Conservation (phyloP, 2,888 invertebrate species). For the Strigamia transsilvanica region DNA sequence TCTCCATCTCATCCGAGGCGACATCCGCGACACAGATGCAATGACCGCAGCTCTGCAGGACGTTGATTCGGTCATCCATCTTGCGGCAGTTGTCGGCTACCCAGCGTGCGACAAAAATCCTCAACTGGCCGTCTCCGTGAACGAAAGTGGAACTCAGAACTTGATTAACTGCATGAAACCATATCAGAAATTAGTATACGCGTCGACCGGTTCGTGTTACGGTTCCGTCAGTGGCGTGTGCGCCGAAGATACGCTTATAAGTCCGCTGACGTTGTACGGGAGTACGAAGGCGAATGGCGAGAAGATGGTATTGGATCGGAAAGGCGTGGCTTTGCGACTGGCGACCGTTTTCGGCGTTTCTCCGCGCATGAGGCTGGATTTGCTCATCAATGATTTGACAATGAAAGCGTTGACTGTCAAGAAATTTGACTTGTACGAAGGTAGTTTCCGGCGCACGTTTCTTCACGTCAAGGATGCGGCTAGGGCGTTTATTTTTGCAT, state of each 20-base stretch:
- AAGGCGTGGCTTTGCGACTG: slow-evolving; percentile 62
- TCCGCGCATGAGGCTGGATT: slow-evolving; percentile 63
- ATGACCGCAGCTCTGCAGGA: slow-evolving; percentile 60
- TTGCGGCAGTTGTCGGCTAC: slow-evolving; percentile 64
- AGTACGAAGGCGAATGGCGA: slow-evolving; percentile 63
- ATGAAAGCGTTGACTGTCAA: slow-evolving; percentile 61
- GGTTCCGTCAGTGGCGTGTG: slow-evolving; percentile 63
- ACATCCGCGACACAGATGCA: slow-evolving; percentile 60
- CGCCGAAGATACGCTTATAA: slow-evolving; percentile 63
- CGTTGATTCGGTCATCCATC: slow-evolving; percentile 61
- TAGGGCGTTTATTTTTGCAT: slow-evolving; percentile 62
- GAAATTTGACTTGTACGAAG: slow-evolving; percentile 63
- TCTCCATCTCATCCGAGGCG: slow-evolving; percentile 59
- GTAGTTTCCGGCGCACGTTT: slow-evolving; percentile 63
- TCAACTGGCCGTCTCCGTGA: slow-evolving; percentile 60
- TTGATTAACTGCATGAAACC: slow-evolving; percentile 60
- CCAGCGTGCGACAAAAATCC: slow-evolving; percentile 64
- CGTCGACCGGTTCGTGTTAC: slow-evolving; percentile 64
- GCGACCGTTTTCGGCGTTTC: slow-evolving; percentile 64
- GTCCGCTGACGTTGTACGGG: slow-evolving; percentile 63
- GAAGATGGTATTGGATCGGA: slow-evolving; percentile 59
- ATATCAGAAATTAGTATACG: slow-evolving; percentile 62
- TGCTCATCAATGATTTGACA: slow-evolving; percentile 63
- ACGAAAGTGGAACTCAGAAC: slow-evolving; percentile 61
- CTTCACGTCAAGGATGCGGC: slow-evolving; percentile 64